phyloP scores from a whole-genome alignment of 2,113 vertebrate genomes.

The Platysteira castanea region DNA sequence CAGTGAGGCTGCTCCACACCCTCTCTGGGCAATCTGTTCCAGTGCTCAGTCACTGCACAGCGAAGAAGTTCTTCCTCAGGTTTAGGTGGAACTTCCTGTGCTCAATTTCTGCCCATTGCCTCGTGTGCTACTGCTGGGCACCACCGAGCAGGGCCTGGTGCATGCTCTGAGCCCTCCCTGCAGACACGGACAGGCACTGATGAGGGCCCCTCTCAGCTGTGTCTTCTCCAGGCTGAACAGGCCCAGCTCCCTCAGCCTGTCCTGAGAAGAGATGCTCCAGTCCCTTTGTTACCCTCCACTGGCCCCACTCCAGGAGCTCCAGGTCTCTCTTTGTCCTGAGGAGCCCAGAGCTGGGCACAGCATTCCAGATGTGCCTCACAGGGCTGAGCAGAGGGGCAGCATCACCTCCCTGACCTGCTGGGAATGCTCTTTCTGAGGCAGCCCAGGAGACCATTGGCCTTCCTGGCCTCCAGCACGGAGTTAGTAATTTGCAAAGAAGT shows the following conservation, averaged over 20 bases:
- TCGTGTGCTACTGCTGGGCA: too few relatives aligned
- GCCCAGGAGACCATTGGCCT: neutral
- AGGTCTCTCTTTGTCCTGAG: accelerated
- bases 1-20: neutral
- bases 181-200: neutral
- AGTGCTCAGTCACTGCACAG: too few relatives aligned
- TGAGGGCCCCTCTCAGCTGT: neutral
- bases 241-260: neutral
- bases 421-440: neutral
- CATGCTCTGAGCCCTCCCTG: neutral
- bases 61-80: neutral
- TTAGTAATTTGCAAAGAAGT: neutral
- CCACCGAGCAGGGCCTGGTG: neutral
- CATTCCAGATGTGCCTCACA: neutral
- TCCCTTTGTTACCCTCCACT: neutral
- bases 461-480: neutral
- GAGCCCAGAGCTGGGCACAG: neutral
- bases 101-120: neutral
- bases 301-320: accelerated
- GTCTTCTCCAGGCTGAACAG: neutral
- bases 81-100: neutral
- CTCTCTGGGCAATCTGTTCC: neutral
- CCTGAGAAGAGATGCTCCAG: neutral
- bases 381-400: neutral
- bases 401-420: neutral